Evolutionary conservation across 53 echinoderm and acorn worm species (phyloP).

Genomic region (Echinarachnius parma): DNA sequence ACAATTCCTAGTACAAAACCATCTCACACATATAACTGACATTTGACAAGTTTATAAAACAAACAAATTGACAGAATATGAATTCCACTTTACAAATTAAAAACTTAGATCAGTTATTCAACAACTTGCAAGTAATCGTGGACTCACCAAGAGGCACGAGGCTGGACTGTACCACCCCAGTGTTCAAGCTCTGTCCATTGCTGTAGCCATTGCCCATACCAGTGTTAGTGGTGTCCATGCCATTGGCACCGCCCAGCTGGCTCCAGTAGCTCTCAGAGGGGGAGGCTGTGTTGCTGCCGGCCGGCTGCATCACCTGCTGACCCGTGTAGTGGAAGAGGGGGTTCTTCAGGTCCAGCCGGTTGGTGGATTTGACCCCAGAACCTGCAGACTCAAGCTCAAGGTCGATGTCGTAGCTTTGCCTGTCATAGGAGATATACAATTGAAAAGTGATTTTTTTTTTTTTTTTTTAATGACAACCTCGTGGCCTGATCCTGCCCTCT

Average conservation of each 20-base stretch:
- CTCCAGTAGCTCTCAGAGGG: conserved; percentile 93
- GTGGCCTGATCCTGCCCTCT: too few relatives aligned
- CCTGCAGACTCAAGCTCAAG: conserved; percentile 83
- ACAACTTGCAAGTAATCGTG: too few relatives aligned
- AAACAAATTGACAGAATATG: too few relatives aligned
- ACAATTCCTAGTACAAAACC: too few relatives aligned
- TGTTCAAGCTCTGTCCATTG: conserved; percentile 37
- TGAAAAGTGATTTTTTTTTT: too few relatives aligned
- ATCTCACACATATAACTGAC: too few relatives aligned
- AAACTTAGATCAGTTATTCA: too few relatives aligned
- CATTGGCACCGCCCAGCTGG: conserved; percentile 59
- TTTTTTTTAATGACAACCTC: too few relatives aligned
- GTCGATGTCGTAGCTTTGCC: conserved; percentile 99
- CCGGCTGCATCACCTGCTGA: conserved; percentile 69
- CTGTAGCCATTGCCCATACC: conserved; percentile 53
- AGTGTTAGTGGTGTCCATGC: conserved; percentile 40
- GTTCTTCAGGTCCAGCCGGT: conserved; percentile 96
- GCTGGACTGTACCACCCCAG: conserved; percentile 67
- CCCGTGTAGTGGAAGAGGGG: conserved; percentile 99
- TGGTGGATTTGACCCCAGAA: conserved; percentile 86
- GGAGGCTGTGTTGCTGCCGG: conserved; percentile 66
- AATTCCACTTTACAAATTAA: too few relatives aligned
- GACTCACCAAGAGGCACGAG: conserved; percentile 87
- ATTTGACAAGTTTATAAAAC: too few relatives aligned
- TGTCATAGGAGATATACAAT: too few relatives aligned